These are phyloP conservation scores for Rotaria socialis DNA, from an alignment of 2,888 invertebrate species.

Conservation along the genomic window DNA sequence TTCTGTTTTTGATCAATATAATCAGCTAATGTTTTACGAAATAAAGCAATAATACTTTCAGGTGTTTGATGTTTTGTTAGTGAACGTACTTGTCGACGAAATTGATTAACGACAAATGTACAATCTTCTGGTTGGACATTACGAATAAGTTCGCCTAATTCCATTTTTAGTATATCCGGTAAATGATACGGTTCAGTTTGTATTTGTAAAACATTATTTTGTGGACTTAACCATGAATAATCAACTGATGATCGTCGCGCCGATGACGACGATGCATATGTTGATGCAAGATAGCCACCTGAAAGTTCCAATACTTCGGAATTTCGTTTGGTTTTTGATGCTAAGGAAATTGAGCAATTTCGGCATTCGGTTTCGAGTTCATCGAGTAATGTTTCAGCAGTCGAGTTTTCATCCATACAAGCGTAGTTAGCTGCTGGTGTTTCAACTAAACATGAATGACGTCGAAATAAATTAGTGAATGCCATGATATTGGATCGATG, in stretches of 20 bases:
- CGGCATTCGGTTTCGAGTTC: not conserved
- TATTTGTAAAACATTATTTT: not conserved
- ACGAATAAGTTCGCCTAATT: not conserved
- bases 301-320: not conserved
- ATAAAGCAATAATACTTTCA: not conserved
- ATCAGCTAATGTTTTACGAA: slow-evolving; percentile 14
- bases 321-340: not conserved
- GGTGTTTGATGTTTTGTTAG: not conserved
- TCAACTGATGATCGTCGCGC: slow-evolving; percentile 28
- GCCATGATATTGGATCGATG: not conserved
- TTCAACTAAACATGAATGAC: not conserved
- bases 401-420: slow-evolving; percentile 4
- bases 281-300: not conserved
- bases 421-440: not conserved
- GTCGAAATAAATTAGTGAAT: slow-evolving; percentile 20
- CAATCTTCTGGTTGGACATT: not conserved
- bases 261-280: too few species aligned
- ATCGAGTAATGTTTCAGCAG: slow-evolving; percentile 14
- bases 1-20: slow-evolving; percentile 21
- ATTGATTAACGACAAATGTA: not conserved
- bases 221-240: slow-evolving; percentile 15
- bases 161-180: slow-evolving; percentile 33
- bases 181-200: not conserved
- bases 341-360: not conserved
- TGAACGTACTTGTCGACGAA: not conserved